Base-by-base conservation (phyloP, 2,113 vertebrate species). In the Cebidichthys violaceus region DNA sequence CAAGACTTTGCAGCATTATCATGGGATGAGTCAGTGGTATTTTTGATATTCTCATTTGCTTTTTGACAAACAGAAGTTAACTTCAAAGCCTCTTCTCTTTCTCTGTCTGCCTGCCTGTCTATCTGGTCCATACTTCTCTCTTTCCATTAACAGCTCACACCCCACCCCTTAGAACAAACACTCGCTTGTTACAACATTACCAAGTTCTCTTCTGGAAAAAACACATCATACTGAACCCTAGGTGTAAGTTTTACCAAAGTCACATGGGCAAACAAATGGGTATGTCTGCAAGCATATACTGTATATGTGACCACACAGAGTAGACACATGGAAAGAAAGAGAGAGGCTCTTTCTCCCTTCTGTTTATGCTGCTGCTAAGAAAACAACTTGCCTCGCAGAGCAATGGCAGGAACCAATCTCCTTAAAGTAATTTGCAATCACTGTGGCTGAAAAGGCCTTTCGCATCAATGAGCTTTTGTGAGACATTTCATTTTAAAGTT, bases 371-470 rank as follows among this genome's bases (percentile, higher is more conserved):
- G 79, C 83, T 79, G 71, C 77, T n/a, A 43, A 90, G 79, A n/a
- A 81, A 87, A 86, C 62, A 65, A 66, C 77, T 76, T 68, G 65
- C 66, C 75, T 85, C 47, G 11, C 71, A 83, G 81, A 84, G 85
- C 76, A 83, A 80, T 72, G 76, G 76, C 82, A 83, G 88, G 72
- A 93, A 87, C 90, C 83, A 90, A 93, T 93, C 83, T 91, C 75
- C 81, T 88, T 92, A 83, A 81, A 86, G 92, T 86, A 84, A 90
- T 93, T 90, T 86, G 86, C 80, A 89, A 77, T 89, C 80, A 85
- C 86, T 86, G 89, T 87, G 89, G 79, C 65, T 81, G 81, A 91
- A 86, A 92, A 85, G 64, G 75, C 83, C 70, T 82, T 70, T 81
- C 27, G 86, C 86, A 83, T 89, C 87, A 89, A 75, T 84, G 80